These are phyloP conservation scores for Troglohyphantes excavatus DNA, from an alignment of 2,888 invertebrate genomes.

Conservation along the genomic window DNA sequence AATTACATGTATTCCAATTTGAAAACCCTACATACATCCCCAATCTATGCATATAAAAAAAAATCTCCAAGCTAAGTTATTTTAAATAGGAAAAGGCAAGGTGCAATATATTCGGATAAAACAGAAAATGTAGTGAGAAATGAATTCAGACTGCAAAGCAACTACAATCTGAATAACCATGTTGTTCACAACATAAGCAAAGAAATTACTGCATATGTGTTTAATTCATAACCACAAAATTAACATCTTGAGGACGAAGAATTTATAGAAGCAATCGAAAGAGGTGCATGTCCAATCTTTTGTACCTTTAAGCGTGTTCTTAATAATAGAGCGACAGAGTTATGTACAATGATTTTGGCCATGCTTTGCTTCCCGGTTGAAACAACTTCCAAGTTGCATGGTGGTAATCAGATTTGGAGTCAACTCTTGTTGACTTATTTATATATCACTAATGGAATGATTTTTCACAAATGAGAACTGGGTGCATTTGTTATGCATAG, in stretches of 20 bases:
- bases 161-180: neutral
- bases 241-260: too few relatives aligned
- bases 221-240: too few relatives aligned
- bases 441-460: conserved; percentile 62
- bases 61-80: too few relatives aligned
- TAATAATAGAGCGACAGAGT: neutral
- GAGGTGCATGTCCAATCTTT: neutral
- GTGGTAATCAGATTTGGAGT: neutral
- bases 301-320: too few relatives aligned
- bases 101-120: neutral
- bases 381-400: neutral
- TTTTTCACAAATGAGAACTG: conserved; percentile 58
- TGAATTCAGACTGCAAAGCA: neutral
- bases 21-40: too few relatives aligned
- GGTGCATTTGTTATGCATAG: conserved; percentile 41
- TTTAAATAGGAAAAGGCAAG: neutral
- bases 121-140: neutral
- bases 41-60: too few relatives aligned
- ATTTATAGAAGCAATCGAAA: too few relatives aligned
- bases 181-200: neutral
- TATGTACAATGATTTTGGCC: conserved; percentile 36
- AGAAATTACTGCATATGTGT: neutral
- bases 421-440: neutral
- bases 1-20: too few relatives aligned
- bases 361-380: neutral